Conservation (phyloP, 1,140 invertebrate genomes). For the Ceratosolen fusciceps region DNA sequence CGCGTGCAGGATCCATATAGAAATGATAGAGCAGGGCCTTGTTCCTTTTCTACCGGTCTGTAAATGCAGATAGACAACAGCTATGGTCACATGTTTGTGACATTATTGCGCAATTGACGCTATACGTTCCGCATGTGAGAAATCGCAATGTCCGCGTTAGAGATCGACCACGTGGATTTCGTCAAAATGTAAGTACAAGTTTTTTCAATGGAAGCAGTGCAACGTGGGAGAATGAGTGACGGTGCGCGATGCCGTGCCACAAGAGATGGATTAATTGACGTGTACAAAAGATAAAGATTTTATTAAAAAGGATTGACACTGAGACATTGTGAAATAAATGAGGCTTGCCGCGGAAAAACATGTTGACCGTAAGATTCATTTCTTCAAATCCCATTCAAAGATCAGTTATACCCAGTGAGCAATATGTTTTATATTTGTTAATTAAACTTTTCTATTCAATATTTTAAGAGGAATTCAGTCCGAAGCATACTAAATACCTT, state of each 20-base stretch:
- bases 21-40: not conserved
- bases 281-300: not conserved
- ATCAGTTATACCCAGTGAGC: too few species aligned
- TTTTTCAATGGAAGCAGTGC: too few species aligned
- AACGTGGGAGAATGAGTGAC: too few species aligned
- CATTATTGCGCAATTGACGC: not conserved
- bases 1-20: not conserved
- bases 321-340: not conserved
- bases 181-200: not conserved
- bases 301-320: not conserved
- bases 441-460: too few species aligned
- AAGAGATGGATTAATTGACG: not conserved
- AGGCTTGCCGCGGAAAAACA: too few species aligned
- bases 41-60: not conserved
- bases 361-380: too few species aligned
- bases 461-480: too few species aligned
- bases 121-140: not conserved
- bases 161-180: not conserved
- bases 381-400: too few species aligned
- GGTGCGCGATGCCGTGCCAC: too few species aligned
- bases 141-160: not conserved
- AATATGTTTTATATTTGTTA: too few species aligned
- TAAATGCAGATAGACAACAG: not conserved
- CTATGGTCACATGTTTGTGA: not conserved
- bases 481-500: too few species aligned